phyloP scores from a whole-genome alignment of 2,113 vertebrate genomes.

The Aix galericulata region DNA sequence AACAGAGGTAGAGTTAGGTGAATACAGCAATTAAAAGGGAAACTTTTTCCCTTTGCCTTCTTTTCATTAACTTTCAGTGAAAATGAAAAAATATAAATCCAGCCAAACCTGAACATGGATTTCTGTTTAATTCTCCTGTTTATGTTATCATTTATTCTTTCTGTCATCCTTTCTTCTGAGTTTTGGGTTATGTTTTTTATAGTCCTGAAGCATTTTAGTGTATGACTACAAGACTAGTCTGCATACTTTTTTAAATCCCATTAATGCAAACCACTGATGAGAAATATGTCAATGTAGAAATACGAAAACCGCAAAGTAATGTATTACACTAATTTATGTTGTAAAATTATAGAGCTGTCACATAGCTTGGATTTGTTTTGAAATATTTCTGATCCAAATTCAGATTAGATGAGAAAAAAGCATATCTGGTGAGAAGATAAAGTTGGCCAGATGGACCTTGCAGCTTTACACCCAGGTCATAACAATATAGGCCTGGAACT shows the following conservation, averaged over 20 bases:
- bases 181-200: neutral
- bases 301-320: neutral
- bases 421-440: neutral
- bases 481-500: neutral
- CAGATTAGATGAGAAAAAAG: neutral
- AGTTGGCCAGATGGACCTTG: slow-evolving; percentile 30
- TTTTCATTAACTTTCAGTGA: neutral
- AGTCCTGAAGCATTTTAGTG: neutral
- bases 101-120: neutral
- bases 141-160: neutral
- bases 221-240: neutral
- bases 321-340: neutral
- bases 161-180: neutral
- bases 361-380: neutral
- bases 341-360: neutral
- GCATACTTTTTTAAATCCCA: neutral
- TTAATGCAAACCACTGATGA: neutral
- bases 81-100: neutral
- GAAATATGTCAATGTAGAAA: neutral
- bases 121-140: neutral
- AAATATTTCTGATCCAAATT: slow-evolving; percentile 3
- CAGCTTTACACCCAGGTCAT: slow-evolving; percentile 20
- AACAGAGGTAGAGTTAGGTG: neutral
- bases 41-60: neutral
- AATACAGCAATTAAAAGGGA: neutral